Evolutionary conservation across 2,888 invertebrate genomes (phyloP).

Genomic region (Siphlonurus alternatus): DNA sequence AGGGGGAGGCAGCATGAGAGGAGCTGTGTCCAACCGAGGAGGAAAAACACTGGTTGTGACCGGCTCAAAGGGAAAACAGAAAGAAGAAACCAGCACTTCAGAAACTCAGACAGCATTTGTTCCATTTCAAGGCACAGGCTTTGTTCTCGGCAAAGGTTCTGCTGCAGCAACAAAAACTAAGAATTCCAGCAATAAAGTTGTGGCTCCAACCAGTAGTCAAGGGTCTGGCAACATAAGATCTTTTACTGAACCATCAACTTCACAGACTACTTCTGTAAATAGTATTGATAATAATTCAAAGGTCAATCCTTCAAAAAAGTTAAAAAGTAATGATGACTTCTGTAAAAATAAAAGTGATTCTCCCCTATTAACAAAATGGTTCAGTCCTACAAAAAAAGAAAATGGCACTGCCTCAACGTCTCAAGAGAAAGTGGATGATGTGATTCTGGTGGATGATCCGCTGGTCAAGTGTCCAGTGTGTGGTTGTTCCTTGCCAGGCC

Average conservation of each 20-base stretch:
- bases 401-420: neutral
- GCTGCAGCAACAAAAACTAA: neutral
- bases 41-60: neutral
- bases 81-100: neutral
- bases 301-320: neutral
- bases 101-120: neutral
- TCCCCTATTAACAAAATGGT: neutral
- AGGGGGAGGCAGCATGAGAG: neutral
- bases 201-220: too few relatives aligned
- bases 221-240: too few relatives aligned
- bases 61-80: neutral
- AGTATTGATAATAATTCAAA: neutral
- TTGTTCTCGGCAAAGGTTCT: neutral
- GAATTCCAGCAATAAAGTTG: neutral
- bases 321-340: neutral
- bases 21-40: neutral
- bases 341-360: too few relatives aligned
- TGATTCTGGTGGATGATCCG: neutral
- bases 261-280: neutral
- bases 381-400: neutral
- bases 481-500: neutral
- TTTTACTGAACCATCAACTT: neutral
- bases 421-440: too few relatives aligned
- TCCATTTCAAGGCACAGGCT: neutral
- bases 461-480: conserved; percentile 1